Evolutionary conservation across 2,113 vertebrate species (phyloP), one percentile per base, ranked within the genome.

Genomic region (Burhinus oedicnemus): DNA sequence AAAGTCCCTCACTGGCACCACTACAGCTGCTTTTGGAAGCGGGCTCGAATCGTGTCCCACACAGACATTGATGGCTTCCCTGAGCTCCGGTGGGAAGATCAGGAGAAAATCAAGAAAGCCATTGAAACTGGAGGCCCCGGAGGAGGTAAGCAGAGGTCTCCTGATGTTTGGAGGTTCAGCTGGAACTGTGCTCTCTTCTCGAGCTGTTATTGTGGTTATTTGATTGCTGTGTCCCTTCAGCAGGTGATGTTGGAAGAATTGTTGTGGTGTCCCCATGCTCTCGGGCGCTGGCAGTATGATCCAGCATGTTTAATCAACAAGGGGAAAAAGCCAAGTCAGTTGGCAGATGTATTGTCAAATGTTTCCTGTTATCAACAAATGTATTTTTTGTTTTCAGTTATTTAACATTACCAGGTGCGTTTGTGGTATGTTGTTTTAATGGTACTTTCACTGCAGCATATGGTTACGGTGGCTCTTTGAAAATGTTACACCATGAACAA

Each of bases 1-100:
- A 99, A 99, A 95, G 99, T 99, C 57, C 99, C 99, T 3, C 99
- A 99, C 95, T 99, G 99, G 99, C 99, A 99, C 96, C 99, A 99
- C 96, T 99, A 99, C 94, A 98, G 99, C 77, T 99, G 99, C 95
- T 99, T 99, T 98, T 99, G 99, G 99, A 99, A 98, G 96, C 96
- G 98, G 10, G 98, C 99, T 19, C 98, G 99, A 8, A 98, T 98
- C 2, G 97, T 99, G 93, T 98, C 98, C 44, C 98, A 98, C 4
- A 38, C 95, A 0, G 99, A 99, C 74, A 98, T 99, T 4, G 98
- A 98, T 0, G 99, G 99, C 8, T 99, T 99, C 74, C 98, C 98
- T 3, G 99, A 98, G 96, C 99, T 99, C 30, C 98, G 99, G 32
- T 99, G 99, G 99, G 99, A 99, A 2, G 99, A 99, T 93, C 99